phyloP scores from a whole-genome alignment of 1,140 invertebrate genomes.

The Intoshia linei region DNA sequence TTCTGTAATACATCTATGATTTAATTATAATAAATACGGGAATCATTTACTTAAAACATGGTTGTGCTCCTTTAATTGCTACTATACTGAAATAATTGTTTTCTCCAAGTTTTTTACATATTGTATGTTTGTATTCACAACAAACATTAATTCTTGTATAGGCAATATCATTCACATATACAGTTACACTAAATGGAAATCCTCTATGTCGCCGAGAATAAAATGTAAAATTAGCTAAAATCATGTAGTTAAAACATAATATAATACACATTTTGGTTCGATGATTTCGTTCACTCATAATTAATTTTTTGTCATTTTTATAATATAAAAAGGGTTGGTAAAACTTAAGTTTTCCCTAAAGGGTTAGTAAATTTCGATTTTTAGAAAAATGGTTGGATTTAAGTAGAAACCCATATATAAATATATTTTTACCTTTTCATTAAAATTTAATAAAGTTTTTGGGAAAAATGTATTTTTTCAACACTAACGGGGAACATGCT shows the following conservation, averaged over 20 bases:
- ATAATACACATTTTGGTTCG: too few relatives aligned
- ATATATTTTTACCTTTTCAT: not conserved
- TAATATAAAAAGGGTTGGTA: too few relatives aligned
- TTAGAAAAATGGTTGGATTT: too few relatives aligned
- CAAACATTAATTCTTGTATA: slow-evolving; percentile 19
- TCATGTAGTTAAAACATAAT: not conserved
- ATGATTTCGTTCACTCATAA: too few relatives aligned
- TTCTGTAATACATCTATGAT: too few relatives aligned
- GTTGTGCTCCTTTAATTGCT: slow-evolving; percentile 11
- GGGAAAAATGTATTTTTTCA: not conserved
- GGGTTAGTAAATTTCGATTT: too few relatives aligned
- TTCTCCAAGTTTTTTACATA: slow-evolving; percentile 15
- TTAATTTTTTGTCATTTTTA: too few relatives aligned
- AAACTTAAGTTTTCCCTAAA: too few relatives aligned
- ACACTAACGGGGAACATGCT: not conserved
- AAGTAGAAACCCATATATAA: too few relatives aligned
- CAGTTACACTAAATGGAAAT: slow-evolving; percentile 20
- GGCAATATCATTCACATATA: slow-evolving; percentile 18
- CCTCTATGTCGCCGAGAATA: slow-evolving; percentile 18
- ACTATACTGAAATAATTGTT: slow-evolving; percentile 16
- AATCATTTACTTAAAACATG: slow-evolving; percentile 17
- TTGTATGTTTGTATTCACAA: slow-evolving; percentile 20
- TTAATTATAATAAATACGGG: too few relatives aligned
- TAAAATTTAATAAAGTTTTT: not conserved
- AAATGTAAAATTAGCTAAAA: slow-evolving; percentile 18